phyloP scores from a whole-genome alignment of 2,888 invertebrate species.

The Scaptodrosophila latifasciaeformis region DNA sequence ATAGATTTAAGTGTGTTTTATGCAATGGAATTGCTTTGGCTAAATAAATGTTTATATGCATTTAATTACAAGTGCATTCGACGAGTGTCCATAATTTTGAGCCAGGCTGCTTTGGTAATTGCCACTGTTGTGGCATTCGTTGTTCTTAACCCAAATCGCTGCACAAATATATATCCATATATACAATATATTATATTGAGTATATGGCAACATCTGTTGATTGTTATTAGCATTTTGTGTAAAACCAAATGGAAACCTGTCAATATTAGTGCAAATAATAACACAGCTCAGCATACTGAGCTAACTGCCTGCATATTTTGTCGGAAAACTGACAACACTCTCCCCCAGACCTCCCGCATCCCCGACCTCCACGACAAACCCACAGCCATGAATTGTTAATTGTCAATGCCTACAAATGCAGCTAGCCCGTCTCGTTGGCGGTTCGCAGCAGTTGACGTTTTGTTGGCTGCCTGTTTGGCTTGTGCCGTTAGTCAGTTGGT shows the following conservation, averaged over 20 bases:
- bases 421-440: slow-evolving; percentile 12
- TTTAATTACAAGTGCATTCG: slow-evolving; percentile 62
- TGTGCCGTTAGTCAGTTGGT: slow-evolving; percentile 3
- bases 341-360: no score
- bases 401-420: slow-evolving; percentile 62
- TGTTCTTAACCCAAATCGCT: slow-evolving; percentile 72
- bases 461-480: not conserved
- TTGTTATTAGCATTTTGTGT: slow-evolving; percentile 57
- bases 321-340: no score
- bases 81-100: slow-evolving; percentile 4
- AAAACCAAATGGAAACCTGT: slow-evolving; percentile 53
- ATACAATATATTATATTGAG: not conserved
- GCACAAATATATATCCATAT: slow-evolving; percentile 13
- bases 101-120: slow-evolving; percentile 51
- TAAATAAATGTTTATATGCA: slow-evolving; percentile 64
- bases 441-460: not conserved
- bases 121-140: no score
- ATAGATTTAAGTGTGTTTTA: no score
- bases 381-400: slow-evolving; percentile 46
- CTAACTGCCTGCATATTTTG: slow-evolving; percentile 27
- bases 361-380: no score
- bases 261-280: slow-evolving; percentile 72
- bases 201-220: slow-evolving; percentile 13
- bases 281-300: slow-evolving; percentile 55
- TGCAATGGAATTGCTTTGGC: slow-evolving; percentile 29